Evolutionary conservation across 2,797 vertebrate genomes (phyloP), one percentile per base, ranked within the genome.

Genomic region (Rhynchotus rufescens): DNA sequence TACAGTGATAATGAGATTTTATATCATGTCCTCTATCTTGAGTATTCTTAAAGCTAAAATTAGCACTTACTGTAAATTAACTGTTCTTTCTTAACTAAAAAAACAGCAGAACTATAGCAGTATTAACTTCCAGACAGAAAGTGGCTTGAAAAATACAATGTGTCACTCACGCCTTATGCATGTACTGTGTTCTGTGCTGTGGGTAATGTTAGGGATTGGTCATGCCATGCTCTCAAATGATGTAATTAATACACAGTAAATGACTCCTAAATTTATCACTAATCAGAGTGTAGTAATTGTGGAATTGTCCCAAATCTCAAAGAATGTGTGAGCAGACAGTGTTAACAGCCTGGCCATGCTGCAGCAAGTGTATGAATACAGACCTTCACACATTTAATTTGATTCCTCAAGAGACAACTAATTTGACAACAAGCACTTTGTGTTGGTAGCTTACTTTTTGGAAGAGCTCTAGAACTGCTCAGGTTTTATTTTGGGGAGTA

Each of bases 241-340:
- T 95, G 69, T 85, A 78, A 90, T 85, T 92, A 93, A 91, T 84
- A 85, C 59, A 26, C 69, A 78, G 73, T 64, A 66, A 92, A 81
- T 85, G 47, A 68, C 62, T 88, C 80, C 0, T 30, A 90, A 94
- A 90, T 79, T 66, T 85, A 51, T 76, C 79, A 66, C 88, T 6
- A 13, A 42, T 57, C 86, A 73, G 42, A 42, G 26, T 2, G 1
- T 64, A 80, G 62, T 83, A 76, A 80, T 72, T 85, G 86, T 90
- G 79, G 79, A 92, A 87, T 94, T 88, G 66, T 78, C 84, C 86
- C 73, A 88, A 4, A 90, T 90, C 86, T 92, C 90, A 82, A 80
- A 57, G 81, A 92, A 87, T 23, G n/a, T 66, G 13, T 78, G 79
- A 92, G 76, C 73, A 47, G 40, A 86, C 87, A 83, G 72, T 93